These are phyloP conservation scores for Simalia tracyae DNA, from an alignment of 2,797 vertebrate species.

Conservation along the genomic window DNA sequence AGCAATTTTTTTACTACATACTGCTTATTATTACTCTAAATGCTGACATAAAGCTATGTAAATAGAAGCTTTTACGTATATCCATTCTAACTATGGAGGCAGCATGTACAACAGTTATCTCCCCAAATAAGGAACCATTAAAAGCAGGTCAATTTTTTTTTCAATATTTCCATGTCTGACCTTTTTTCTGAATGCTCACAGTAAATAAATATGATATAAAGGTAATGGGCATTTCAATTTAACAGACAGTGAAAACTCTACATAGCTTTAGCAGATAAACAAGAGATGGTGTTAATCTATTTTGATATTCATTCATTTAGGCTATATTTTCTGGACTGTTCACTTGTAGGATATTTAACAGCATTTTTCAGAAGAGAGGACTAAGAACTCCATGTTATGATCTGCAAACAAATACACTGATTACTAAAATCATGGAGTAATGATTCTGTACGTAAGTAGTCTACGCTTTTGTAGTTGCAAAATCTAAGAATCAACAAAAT, in stretches of 20 bases:
- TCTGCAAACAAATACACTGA: not conserved
- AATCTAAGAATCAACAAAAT: slow-evolving; percentile 1
- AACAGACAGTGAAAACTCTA: not conserved
- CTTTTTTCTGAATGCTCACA: not conserved
- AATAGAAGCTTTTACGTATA: not conserved
- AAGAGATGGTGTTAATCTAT: not conserved
- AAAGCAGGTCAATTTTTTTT: not conserved
- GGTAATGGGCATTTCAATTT: not conserved
- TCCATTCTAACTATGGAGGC: not conserved
- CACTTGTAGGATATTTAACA: not conserved
- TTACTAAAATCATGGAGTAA: not conserved
- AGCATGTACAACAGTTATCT: not conserved
- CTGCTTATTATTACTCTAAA: not conserved
- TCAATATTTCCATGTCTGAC: not conserved
- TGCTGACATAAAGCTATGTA: not conserved
- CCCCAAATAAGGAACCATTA: slow-evolving; percentile 1
- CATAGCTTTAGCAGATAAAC: not conserved
- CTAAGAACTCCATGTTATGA: not conserved
- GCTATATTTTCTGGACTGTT: not conserved
- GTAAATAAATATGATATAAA: not conserved
- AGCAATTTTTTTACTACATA: not conserved
- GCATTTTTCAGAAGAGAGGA: not conserved
- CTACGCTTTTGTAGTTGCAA: not conserved
- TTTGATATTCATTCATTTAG: not conserved
- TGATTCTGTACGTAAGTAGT: not conserved